phyloP scores from a whole-genome alignment of 2,888 invertebrate genomes.

The Nomada goodeniana region DNA sequence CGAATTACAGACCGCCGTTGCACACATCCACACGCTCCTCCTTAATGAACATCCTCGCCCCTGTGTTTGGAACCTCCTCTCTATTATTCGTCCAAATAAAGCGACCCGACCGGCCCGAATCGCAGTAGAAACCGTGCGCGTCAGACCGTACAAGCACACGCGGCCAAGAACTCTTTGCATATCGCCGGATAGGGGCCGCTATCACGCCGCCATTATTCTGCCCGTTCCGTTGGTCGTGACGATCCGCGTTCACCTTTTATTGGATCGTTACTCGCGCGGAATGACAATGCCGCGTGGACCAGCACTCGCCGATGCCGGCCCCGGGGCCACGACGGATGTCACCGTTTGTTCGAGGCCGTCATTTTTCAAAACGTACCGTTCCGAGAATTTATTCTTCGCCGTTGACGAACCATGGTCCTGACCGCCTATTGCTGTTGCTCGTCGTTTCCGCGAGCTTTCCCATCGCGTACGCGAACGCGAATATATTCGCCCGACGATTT shows the following conservation, averaged over 20 bases:
- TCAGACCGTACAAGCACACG: slow-evolving; percentile 5
- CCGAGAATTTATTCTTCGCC: slow-evolving; percentile 73
- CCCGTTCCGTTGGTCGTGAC: slow-evolving; percentile 51
- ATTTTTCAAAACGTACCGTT: slow-evolving; percentile 75
- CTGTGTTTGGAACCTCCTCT: slow-evolving; percentile 4
- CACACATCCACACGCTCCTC: not conserved
- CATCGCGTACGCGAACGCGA: slow-evolving; percentile 14
- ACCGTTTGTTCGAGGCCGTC: slow-evolving; percentile 76
- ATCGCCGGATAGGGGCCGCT: slow-evolving; percentile 38
- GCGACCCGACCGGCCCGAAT: slow-evolving; percentile 27
- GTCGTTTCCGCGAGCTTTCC: slow-evolving; percentile 19
- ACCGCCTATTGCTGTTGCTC: slow-evolving; percentile 27
- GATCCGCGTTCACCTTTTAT: slow-evolving; percentile 74
- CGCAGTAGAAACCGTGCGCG: slow-evolving; percentile 15
- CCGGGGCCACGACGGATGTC: slow-evolving; percentile 73
- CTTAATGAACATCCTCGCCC: slow-evolving; percentile 30
- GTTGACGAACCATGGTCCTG: slow-evolving; percentile 48
- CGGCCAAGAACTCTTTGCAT: slow-evolving; percentile 41
- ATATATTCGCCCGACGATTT: slow-evolving; percentile 15
- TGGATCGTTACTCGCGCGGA: slow-evolving; percentile 72
- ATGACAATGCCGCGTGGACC: slow-evolving; percentile 65
- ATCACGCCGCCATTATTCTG: slow-evolving; percentile 59
- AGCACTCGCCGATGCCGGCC: slow-evolving; percentile 59
- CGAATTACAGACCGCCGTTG: not conserved
- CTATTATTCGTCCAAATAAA: slow-evolving; percentile 47